Base-by-base conservation (phyloP, 2,113 vertebrate genomes). In the Dunckerocampus dactyliophorus region DNA sequence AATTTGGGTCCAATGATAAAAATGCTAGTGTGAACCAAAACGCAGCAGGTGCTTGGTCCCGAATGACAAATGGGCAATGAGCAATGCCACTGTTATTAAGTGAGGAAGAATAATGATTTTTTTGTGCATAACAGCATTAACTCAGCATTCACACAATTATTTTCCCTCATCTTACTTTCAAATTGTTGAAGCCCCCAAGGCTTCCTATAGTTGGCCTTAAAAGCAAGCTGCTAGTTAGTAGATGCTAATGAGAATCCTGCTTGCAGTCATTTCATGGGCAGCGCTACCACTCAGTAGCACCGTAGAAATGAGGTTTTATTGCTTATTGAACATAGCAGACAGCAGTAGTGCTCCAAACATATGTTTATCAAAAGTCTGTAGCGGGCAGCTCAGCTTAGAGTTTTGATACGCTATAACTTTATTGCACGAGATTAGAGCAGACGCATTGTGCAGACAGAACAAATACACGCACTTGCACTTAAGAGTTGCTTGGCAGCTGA, bases 351-450 rank as follows among this genome's bases (percentile, higher is more conserved):
- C 62, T 67, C 60, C 46, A 6, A 76, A 73, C 78, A 81, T 76
- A 64, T 81, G 82, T 79, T 85, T 80, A 82, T 84, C 73, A 80
- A 69, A 67, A 69, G 72, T 74, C 63, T 69, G 66, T 76, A 69
- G 72, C 72, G 64, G 77, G 73, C 79, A 68, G 85, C 79, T 78
- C 59, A 72, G 48, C 67, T 80, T 46, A 76, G 77, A 16, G 65
- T 70, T 84, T 74, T 83, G 66, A 83, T 81, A 72, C 63, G 75
- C 83, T 80, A 50, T 59, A 80, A 80, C 72, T 82, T 83, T 67
- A 81, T 61, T 81, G 69, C 64, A 67, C 64, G 66, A 65, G 71
- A 81, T 61, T 63, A 43, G 47, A 74, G 76, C 31, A 8, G 72
- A 82, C 63, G 69, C 72, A 65, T 52, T 39, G 21, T 51, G 71